phyloP scores from a whole-genome alignment of 1,140 invertebrate species.

The Wasmannia auropunctata region DNA sequence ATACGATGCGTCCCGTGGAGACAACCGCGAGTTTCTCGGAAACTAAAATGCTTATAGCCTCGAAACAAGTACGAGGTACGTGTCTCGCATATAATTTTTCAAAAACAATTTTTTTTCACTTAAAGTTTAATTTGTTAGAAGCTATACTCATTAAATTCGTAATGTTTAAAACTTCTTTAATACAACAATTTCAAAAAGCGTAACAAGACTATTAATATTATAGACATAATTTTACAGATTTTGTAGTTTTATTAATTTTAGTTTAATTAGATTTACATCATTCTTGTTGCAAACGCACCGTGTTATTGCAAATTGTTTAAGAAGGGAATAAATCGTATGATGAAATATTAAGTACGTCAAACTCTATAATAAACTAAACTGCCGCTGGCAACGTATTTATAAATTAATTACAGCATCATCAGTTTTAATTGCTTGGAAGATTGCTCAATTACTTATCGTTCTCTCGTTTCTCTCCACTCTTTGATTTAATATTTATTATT shows the following conservation, averaged over 20 bases:
- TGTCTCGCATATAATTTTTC: background rate
- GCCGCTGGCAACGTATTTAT: constrained; percentile 25
- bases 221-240: background rate
- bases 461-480: background rate
- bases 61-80: background rate
- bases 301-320: background rate
- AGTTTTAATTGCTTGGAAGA: constrained; percentile 24
- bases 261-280: background rate
- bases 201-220: background rate
- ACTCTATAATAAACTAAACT: constrained; percentile 24
- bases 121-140: background rate
- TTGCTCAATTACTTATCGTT: constrained; percentile 18
- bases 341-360: constrained; percentile 22
- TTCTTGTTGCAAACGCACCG: background rate
- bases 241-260: background rate
- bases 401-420: constrained; percentile 38
- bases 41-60: background rate
- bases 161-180: background rate
- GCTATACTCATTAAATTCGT: background rate
- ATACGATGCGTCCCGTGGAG: constrained; percentile 31
- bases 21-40: constrained; percentile 32
- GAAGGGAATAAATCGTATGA: background rate
- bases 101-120: constrained; percentile 10
- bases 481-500: constrained; percentile 22
- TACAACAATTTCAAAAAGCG: background rate